phyloP scores from a whole-genome alignment of 2,113 vertebrate species.

The Takifugu bimaculatus region DNA sequence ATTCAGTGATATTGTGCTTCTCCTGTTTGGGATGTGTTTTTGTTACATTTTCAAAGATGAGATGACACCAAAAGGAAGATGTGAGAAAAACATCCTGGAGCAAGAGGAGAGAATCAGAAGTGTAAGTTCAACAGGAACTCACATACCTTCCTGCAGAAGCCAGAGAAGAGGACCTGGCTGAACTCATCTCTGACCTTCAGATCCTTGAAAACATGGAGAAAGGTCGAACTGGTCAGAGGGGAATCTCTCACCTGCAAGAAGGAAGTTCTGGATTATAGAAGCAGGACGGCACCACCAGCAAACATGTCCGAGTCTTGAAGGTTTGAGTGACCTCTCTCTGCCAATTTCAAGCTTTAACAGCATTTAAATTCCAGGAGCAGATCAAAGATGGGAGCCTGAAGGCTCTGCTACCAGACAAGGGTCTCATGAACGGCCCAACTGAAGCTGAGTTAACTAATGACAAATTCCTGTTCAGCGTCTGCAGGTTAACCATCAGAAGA shows the following conservation, averaged over 20 bases:
- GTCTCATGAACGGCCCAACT: too few relatives aligned
- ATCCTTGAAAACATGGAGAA: conserved; percentile 71
- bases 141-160: conserved; percentile 85
- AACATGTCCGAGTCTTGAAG: neutral
- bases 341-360: conserved; percentile 20
- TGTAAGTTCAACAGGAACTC: too few relatives aligned
- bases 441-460: too few relatives aligned
- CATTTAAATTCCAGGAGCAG: conserved; percentile 30
- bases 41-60: neutral
- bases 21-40: too few relatives aligned
- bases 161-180: conserved; percentile 81
- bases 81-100: conserved; percentile 30
- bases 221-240: conserved; percentile 72
- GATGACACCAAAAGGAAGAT: conserved; percentile 1
- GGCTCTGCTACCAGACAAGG: conserved; percentile 32
- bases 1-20: too few relatives aligned
- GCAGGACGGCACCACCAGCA: too few relatives aligned
- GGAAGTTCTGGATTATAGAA: too few relatives aligned
- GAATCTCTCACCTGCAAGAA: conserved; percentile 77
- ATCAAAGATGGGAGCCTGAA: conserved; percentile 38
- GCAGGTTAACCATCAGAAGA: too few relatives aligned
- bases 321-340: conserved; percentile 30
- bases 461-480: too few relatives aligned
- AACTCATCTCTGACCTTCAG: conserved; percentile 81
- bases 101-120: neutral